Percentiles rank a stretch among this genome's conserved stretches.
Evolutionary conservation across 2,113 vertebrate genomes (phyloP).

Genomic region (Lophius piscatorius): DNA sequence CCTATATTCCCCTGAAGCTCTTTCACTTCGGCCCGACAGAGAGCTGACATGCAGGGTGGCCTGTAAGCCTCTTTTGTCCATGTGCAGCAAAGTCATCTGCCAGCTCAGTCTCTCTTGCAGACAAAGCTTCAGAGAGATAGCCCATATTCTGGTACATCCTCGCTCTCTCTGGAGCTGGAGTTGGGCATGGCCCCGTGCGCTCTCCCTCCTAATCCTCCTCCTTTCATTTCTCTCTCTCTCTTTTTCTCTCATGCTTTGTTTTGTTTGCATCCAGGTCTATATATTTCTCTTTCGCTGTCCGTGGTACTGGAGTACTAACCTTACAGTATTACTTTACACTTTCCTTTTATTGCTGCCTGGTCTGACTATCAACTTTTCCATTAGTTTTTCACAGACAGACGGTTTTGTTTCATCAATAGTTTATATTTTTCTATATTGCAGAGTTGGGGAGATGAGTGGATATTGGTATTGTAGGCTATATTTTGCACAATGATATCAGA

Average conservation of each 20-base stretch:
- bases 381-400: constrained; percentile 8
- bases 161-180: constrained; percentile 57
- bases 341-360: constrained; percentile 5
- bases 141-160: constrained; percentile 55
- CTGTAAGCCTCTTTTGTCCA: constrained; percentile 74
- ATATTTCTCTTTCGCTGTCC: constrained; percentile 5
- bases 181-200: constrained; percentile 52
- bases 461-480: constrained; percentile 34
- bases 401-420: constrained; percentile 18
- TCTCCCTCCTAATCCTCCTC: constrained; percentile 43
- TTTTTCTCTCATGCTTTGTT: not conserved
- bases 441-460: constrained; percentile 37
- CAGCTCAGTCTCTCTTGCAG: constrained; percentile 71
- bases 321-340: constrained; percentile 1
- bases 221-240: constrained; percentile 21
- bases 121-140: constrained; percentile 71
- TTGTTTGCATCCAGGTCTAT: not conserved
- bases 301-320: not conserved
- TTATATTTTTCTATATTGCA: constrained; percentile 28
- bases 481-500: constrained; percentile 25
- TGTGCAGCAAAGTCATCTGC: constrained; percentile 73
- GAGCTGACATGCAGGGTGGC: constrained; percentile 68
- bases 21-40: constrained; percentile 35
- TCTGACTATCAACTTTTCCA: constrained; percentile 6
- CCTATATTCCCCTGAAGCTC: constrained; percentile 54